phyloP scores from a whole-genome alignment of 2,797 vertebrate genomes.

The Pyrocephalus nanus region DNA sequence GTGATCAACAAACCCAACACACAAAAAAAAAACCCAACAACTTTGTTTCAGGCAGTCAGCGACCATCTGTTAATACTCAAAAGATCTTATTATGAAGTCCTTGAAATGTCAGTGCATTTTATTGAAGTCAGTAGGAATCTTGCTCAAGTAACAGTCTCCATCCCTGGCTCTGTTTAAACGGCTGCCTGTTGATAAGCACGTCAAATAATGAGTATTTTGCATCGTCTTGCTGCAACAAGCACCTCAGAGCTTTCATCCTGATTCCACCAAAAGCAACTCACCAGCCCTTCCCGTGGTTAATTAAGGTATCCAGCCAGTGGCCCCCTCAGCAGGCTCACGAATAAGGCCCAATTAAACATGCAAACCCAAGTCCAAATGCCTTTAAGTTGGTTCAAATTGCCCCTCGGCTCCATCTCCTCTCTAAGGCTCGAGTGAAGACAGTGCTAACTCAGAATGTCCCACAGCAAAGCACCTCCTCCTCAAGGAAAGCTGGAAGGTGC shows the following conservation, averaged over 20 bases:
- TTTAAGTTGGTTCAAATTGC: neutral
- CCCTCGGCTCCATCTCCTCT: neutral
- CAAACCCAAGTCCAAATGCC: neutral
- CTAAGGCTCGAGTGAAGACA: neutral
- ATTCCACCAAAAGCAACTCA: neutral
- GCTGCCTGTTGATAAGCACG: conserved; percentile 46
- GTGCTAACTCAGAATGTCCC: neutral
- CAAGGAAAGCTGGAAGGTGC: neutral
- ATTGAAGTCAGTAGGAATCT: conserved; percentile 65
- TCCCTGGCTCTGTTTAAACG: neutral
- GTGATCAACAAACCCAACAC: conserved; percentile 59
- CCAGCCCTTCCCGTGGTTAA: conserved; percentile 15
- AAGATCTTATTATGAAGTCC: conserved; percentile 65
- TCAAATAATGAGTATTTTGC: conserved; percentile 53
- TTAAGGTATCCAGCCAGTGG: neutral
- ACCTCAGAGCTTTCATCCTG: conserved; percentile 36
- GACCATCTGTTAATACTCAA: conserved; percentile 72
- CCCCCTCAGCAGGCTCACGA: neutral
- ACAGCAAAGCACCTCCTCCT: neutral
- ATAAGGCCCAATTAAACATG: conserved; percentile 30
- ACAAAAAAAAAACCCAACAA: conserved; percentile 23
- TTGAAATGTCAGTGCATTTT: conserved; percentile 46
- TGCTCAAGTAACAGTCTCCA: conserved; percentile 35
- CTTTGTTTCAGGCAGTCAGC: conserved; percentile 66
- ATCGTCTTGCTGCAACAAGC: conserved; percentile 14